These are phyloP conservation scores for Enteromius mattozi DNA, from an alignment of 2,797 vertebrate genomes.

Conservation along the genomic window DNA sequence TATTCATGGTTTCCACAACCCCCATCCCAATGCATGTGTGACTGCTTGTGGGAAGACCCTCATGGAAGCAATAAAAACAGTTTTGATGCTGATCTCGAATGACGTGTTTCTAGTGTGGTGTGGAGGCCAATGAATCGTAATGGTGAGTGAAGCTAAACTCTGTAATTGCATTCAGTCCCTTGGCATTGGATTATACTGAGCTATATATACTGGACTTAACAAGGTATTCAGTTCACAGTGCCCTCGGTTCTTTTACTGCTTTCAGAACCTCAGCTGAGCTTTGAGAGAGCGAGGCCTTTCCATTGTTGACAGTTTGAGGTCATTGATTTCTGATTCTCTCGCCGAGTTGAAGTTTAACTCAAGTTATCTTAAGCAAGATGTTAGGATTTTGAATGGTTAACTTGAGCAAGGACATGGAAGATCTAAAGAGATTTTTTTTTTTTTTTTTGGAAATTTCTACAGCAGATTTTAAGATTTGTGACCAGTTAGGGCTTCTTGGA, in stretches of 20 bases:
- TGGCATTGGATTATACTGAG: slow-evolving; percentile 25
- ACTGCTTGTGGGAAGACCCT: slow-evolving; percentile 36
- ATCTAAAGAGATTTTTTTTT: neutral
- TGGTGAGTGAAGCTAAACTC: slow-evolving; percentile 45
- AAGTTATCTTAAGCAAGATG: slow-evolving; percentile 2
- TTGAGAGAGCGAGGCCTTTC: neutral
- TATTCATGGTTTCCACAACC: slow-evolving; percentile 30
- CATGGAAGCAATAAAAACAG: slow-evolving; percentile 42
- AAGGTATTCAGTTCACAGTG: slow-evolving; percentile 29
- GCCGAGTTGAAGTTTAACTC: neutral
- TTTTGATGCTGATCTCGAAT: slow-evolving; percentile 39
- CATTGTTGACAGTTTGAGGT: slow-evolving; percentile 47
- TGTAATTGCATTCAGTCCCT: slow-evolving; percentile 45
- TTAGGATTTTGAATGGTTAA: slow-evolving; percentile 10
- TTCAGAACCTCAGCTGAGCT: slow-evolving; percentile 58
- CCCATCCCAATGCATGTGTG: slow-evolving; percentile 23
- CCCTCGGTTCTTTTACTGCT: slow-evolving; percentile 60
- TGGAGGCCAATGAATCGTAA: slow-evolving; percentile 33
- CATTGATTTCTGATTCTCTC: slow-evolving; percentile 37
- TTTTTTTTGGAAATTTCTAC: too few species aligned
- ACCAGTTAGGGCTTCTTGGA: neutral
- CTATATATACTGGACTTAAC: slow-evolving; percentile 29
- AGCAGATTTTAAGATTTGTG: neutral
- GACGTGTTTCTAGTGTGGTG: slow-evolving; percentile 38
- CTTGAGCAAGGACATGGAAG: neutral